phyloP scores from a whole-genome alignment of 2,888 invertebrate genomes.

The Stenichneumon culpator region DNA sequence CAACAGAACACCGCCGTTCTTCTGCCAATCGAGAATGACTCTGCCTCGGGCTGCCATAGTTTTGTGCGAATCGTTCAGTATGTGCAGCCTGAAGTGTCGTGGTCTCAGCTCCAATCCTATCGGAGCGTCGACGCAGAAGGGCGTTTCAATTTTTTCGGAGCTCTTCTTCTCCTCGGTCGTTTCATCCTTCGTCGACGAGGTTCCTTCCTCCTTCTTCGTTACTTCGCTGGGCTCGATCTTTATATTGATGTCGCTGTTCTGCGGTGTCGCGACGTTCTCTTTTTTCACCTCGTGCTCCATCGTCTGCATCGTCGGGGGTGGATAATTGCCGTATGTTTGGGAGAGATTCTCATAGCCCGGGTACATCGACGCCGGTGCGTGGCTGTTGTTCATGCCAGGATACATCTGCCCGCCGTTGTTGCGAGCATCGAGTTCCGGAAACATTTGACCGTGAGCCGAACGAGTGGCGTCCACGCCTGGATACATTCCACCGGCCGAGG shows the following conservation, averaged over 20 bases:
- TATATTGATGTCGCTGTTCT: constrained; percentile 73
- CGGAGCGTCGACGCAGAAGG: constrained; percentile 80
- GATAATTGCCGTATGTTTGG: constrained; percentile 61
- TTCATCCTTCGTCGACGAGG: constrained; percentile 72
- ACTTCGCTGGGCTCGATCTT: constrained; percentile 76
- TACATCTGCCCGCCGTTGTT: constrained; percentile 71
- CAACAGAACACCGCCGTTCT: constrained; percentile 95
- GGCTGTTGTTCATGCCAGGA: constrained; percentile 74
- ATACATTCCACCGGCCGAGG: constrained; percentile 68
- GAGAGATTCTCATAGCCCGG: constrained; percentile 68
- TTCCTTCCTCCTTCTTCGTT: constrained; percentile 74
- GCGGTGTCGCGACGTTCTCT: constrained; percentile 70
- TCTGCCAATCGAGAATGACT: constrained; percentile 95
- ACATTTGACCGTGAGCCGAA: constrained; percentile 69
- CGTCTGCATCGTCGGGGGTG: constrained; percentile 57
- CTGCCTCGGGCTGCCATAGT: constrained; percentile 94
- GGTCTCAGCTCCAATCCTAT: constrained; percentile 86
- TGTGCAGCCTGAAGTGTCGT: constrained; percentile 94
- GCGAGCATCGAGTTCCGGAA: constrained; percentile 74
- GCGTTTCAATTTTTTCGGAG: constrained; percentile 79
- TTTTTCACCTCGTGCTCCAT: constrained; percentile 76
- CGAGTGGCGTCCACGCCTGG: constrained; percentile 72
- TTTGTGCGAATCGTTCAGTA: constrained; percentile 97
- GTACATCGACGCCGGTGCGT: constrained; percentile 73
- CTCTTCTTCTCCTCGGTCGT: constrained; percentile 76